Base-by-base conservation (phyloP, 2,797 vertebrate genomes). In the Percopsis omiscomaycus region DNA sequence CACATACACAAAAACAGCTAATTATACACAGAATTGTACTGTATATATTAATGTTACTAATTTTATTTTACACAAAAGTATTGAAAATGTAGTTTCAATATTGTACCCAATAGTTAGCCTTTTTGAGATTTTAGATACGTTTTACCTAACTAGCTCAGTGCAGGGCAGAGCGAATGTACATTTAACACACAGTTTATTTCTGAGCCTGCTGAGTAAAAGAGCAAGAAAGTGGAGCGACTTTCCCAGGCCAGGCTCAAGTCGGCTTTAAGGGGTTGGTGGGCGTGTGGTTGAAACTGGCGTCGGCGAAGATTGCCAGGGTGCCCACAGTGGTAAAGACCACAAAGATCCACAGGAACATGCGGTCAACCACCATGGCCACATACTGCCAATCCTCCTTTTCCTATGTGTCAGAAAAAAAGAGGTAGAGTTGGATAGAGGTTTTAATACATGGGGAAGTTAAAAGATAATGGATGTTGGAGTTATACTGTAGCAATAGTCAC, bases 351-450 rank as follows among this genome's bases (percentile, higher is more conserved):
- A 95, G 88, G 75, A 95, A 94, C 76, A 96, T 94, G 30, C 94
- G 92, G 68, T 96, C 95, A 55, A 95, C 94, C 14, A 96, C 95
- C 94, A 95, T 95, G 52, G 94, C 94, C n/a, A 95, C 94, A 27
- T 93, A 95, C 83, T 95, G 94, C 95, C 95, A 96, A 83, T 96
- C 95, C 77, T 95, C 94, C 74, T 88, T 94, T 71, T 94, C 78
- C 94, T 95, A 84, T 29, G 52, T 46, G 46, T 10, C 11, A 4
- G 49, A 57, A 51, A 22, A 3, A 11, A 45, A 45, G 57, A 45
- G 49, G 8, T 2, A 30, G 60, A 28, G 28, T 9, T 22, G 12
- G 29, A 53, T 45, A 30, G 53, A 57, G 29, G 53, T 14, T 10
- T 11, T 27, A 51, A 16, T 5, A 15, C 8, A 46, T 15, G 22